Base-by-base conservation (phyloP, 2,888 invertebrate species). In the Plutella xylostella region DNA sequence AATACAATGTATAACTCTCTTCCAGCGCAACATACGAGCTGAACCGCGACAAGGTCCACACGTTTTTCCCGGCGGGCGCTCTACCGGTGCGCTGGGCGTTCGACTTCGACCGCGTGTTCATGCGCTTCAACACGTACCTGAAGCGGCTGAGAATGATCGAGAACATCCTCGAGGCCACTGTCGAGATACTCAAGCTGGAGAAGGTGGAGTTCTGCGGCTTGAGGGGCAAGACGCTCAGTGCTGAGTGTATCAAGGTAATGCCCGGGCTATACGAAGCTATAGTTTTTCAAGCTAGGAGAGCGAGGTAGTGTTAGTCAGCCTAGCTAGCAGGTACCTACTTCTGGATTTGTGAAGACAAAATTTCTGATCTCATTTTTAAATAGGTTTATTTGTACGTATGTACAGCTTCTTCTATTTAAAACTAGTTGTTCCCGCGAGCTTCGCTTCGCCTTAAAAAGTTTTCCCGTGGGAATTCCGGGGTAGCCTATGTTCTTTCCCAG, bases 141-240 rank as follows among this genome's bases (percentile, higher is more conserved):
- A 77, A 87, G 14, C 82, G 93, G 9, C 71, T 94, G 1, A 72
- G 77, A 42, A 84, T 90, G 59, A 85, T 94, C 4, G 82, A 91
- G 72, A 77, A 82, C 2, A 86, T 97, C 51, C 88, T 96, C 52
- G 87, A 89, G 34, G 90, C 92, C 0, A 91, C 91, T 0, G 79
- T 90, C 2, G 96, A 97, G 65, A 94, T 94, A 68, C 74, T 89
- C 37, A 96, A 95, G 65, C 70, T 97, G 49, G 97, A 97, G 69
- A 94, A 93, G 65, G 89, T 94, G 1, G 92, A 92, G 61, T 87
- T 93, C 45, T 90, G 90, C 34, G 93, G 91, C 0, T 62, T 90
- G 6, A 84, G 87, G 47, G 91, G 90, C 1, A 88, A 88, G 52
- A 82, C 73, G 18, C 76, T 90, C 12, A 86, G 86, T 44, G 65